These are phyloP conservation scores for Bembecia ichneumoniformis DNA, from an alignment of 2,888 invertebrate species.

Conservation along the genomic window DNA sequence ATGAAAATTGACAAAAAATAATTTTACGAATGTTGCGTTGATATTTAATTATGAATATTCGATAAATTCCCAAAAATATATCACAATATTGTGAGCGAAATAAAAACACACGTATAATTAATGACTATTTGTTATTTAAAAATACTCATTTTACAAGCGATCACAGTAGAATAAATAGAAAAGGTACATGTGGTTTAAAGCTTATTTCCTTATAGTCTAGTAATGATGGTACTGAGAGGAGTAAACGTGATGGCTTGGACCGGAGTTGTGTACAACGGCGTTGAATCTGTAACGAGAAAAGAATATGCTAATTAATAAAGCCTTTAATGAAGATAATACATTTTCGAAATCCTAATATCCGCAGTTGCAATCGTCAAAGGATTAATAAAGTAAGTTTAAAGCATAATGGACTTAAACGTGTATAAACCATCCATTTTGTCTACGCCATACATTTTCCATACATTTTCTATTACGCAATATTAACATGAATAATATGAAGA, in stretches of 20 bases:
- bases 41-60: too few relatives aligned
- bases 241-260: conserved; percentile 59
- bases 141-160: conserved; percentile 26
- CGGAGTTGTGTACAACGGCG: conserved; percentile 64
- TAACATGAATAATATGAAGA: too few relatives aligned
- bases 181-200: conserved; percentile 30
- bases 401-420: background rate
- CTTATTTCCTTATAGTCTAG: conserved; percentile 24
- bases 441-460: too few relatives aligned
- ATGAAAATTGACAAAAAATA: too few relatives aligned
- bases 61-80: background rate
- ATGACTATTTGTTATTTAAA: conserved; percentile 19
- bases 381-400: background rate
- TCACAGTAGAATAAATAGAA: conserved; percentile 47
- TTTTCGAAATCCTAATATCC: background rate
- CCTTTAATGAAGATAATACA: background rate
- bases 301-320: background rate
- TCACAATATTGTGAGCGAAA: background rate
- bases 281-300: conserved; percentile 53
- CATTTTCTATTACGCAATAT: too few relatives aligned
- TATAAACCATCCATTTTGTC: too few relatives aligned
- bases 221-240: conserved; percentile 54
- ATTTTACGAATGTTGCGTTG: too few relatives aligned
- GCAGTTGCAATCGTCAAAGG: background rate
- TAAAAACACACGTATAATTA: conserved; percentile 5